Evolutionary conservation across 1,140 invertebrate species (phyloP).

Genomic region (Lucilia cuprina): DNA sequence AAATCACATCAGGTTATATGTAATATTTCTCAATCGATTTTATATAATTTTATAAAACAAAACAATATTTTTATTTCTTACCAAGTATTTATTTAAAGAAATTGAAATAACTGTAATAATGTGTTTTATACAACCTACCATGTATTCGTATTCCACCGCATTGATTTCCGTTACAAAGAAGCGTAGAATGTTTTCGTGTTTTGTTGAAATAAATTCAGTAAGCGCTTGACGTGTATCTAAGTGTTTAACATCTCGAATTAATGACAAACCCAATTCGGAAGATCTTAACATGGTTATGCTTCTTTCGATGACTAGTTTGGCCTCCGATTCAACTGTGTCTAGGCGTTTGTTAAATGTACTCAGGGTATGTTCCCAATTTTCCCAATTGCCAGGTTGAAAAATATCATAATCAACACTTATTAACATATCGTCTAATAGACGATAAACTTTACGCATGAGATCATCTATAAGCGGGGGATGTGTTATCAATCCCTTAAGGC

Average conservation of each 20-base stretch:
- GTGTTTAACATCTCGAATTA: slow-evolving; percentile 81
- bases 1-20: background rate
- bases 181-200: slow-evolving; percentile 84
- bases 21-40: too few relatives aligned
- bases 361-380: slow-evolving; percentile 84
- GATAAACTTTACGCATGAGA: slow-evolving; percentile 69
- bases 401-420: slow-evolving; percentile 82
- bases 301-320: slow-evolving; percentile 83
- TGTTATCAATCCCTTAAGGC: slow-evolving; percentile 84
- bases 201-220: slow-evolving; percentile 74
- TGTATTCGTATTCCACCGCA: slow-evolving; percentile 71
- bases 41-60: too few relatives aligned
- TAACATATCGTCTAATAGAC: slow-evolving; percentile 73
- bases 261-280: slow-evolving; percentile 79
- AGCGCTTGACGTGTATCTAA: slow-evolving; percentile 78
- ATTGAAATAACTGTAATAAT: too few relatives aligned
- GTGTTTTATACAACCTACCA: slow-evolving; percentile 62
- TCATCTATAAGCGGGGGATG: slow-evolving; percentile 85
- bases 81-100: too few relatives aligned
- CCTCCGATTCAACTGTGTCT: slow-evolving; percentile 77
- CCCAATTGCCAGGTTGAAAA: slow-evolving; percentile 76
- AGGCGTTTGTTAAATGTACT: slow-evolving; percentile 79
- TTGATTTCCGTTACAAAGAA: slow-evolving; percentile 85
- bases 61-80: too few relatives aligned
- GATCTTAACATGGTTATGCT: slow-evolving; percentile 81